A percentile compares a stretch with the other conserved stretches of the same genome.
These are phyloP conservation scores for Zaprionus ghesquierei DNA, from an alignment of 1,140 invertebrate genomes.

Conservation along the genomic window DNA sequence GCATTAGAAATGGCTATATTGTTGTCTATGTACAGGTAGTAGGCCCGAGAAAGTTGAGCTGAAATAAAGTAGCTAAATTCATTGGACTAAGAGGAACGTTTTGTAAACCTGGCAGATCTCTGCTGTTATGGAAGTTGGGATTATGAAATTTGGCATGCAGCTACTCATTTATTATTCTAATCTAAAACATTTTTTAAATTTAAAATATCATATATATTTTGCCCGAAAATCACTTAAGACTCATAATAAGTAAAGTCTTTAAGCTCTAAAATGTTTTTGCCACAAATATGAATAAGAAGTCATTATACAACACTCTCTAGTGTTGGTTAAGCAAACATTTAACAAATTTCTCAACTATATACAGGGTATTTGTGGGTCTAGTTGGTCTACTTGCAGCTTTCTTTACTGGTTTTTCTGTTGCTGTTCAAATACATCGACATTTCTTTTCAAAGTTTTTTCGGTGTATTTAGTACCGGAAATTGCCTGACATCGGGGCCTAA, in stretches of 20 bases:
- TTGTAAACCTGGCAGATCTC: background rate
- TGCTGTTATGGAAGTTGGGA: background rate
- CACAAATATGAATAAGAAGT: background rate
- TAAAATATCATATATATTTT: rapidly evolving
- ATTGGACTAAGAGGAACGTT: no score
- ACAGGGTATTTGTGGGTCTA: background rate
- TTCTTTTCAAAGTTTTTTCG: background rate
- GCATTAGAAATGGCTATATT: background rate
- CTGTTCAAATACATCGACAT: constrained; percentile 11
- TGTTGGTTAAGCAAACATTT: no score
- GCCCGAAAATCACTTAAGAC: background rate
- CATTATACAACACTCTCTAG: background rate
- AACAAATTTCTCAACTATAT: background rate
- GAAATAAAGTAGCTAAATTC: no score
- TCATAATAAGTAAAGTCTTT: background rate
- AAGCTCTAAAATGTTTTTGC: background rate
- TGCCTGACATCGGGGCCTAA: constrained; percentile 29
- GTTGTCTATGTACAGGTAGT: background rate
- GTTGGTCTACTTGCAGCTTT: rapidly evolving
- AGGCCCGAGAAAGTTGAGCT: no score
- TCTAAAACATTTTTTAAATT: background rate
- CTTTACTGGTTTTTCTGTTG: background rate
- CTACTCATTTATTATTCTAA: background rate
- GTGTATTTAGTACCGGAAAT: constrained; percentile 35
- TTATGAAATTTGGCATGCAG: background rate